Conservation (phyloP, 1,140 invertebrate species). For the Sitobion miscanthi region DNA sequence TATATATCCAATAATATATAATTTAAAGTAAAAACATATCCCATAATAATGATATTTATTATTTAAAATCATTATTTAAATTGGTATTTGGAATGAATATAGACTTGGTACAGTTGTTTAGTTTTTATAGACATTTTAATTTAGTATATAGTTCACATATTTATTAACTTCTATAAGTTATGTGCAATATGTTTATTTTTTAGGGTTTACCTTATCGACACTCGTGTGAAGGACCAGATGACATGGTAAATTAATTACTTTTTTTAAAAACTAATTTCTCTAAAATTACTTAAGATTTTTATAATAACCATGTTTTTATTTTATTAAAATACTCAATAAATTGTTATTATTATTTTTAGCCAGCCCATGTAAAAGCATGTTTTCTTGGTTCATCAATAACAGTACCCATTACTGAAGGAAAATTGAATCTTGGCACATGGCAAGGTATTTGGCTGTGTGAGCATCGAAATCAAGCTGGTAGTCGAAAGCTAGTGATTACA, state of each 20-base stretch:
- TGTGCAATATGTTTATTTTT: slow-evolving; percentile 57
- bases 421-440: slow-evolving; percentile 94
- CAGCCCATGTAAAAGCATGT: slow-evolving; percentile 95
- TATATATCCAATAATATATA: too few species aligned
- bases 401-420: slow-evolving; percentile 94
- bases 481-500: slow-evolving; percentile 88
- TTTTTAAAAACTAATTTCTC: too few species aligned
- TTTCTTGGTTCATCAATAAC: slow-evolving; percentile 94
- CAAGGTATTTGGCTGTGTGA: slow-evolving; percentile 98
- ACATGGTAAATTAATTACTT: slow-evolving; percentile 80
- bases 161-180: not conserved
- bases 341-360: slow-evolving; percentile 71
- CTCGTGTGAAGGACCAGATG: slow-evolving; percentile 96
- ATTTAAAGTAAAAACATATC: not conserved
- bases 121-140: not conserved
- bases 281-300: not conserved
- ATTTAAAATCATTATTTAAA: too few species aligned
- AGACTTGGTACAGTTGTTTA: not conserved
- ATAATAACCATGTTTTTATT: not conserved
- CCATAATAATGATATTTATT: too few species aligned
- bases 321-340: not conserved
- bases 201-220: slow-evolving; percentile 90
- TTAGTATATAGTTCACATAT: not conserved
- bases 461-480: slow-evolving; percentile 93
- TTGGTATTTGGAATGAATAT: not conserved